Conservation (phyloP, 2,113 vertebrate genomes). For the Notarius lentiginosus region DNA sequence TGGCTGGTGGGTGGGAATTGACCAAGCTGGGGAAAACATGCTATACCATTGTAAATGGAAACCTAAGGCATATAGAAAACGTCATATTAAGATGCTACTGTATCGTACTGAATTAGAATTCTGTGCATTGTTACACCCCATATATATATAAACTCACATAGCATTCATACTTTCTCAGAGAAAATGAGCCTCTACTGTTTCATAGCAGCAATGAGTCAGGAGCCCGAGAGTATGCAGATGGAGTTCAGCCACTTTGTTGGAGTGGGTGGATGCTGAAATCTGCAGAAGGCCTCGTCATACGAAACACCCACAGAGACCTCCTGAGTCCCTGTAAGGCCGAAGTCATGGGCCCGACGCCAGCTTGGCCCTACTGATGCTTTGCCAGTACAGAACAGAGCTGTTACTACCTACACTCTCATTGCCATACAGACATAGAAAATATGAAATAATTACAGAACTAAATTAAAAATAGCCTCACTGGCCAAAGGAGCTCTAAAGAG, state of each 20-base stretch:
- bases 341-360: background rate
- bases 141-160: too few relatives aligned
- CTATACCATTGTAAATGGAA: background rate
- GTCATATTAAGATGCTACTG: background rate
- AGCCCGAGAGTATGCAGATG: conserved; percentile 30
- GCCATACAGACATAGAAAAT: conserved; percentile 6
- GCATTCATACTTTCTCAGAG: background rate
- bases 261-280: conserved; percentile 43
- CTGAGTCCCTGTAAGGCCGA: conserved; percentile 30
- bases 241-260: conserved; percentile 25
- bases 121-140: background rate
- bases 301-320: conserved; percentile 40
- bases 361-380: background rate
- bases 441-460: conserved; percentile 19
- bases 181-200: background rate
- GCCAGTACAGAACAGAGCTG: background rate
- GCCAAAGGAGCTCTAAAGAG: conserved; percentile 4
- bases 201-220: background rate
- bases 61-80: too few relatives aligned
- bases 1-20: background rate
- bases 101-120: background rate
- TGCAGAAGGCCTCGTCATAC: conserved; percentile 34
- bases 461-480: background rate
- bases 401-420: conserved; percentile 5
- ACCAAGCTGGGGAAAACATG: background rate